These are phyloP conservation scores for Phenacoccus solenopsis DNA, from an alignment of 1,140 invertebrate genomes.

Conservation along the genomic window DNA sequence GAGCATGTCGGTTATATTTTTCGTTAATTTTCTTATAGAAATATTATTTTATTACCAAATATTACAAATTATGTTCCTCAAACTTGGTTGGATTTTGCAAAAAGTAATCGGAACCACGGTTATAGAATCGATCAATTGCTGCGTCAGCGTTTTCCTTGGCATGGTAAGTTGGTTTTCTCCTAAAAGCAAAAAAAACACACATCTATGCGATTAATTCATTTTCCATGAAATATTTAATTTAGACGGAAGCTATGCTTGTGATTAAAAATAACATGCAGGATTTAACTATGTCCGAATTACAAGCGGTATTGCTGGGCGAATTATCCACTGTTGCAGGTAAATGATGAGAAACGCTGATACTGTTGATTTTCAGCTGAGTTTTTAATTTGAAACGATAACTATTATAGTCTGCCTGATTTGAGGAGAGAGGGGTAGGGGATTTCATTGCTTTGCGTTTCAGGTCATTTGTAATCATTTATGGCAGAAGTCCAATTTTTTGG, in stretches of 20 bases:
- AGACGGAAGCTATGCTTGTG: slow-evolving; percentile 82
- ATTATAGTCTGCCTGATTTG: too few species aligned
- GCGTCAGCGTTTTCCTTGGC: slow-evolving; percentile 81
- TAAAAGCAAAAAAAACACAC: too few species aligned
- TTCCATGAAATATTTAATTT: slow-evolving; percentile 29
- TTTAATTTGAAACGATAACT: too few species aligned
- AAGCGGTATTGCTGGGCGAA: slow-evolving; percentile 84
- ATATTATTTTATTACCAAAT: slow-evolving; percentile 76
- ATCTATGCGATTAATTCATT: too few species aligned
- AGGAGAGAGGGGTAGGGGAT: too few species aligned
- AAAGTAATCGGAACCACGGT: slow-evolving; percentile 68
- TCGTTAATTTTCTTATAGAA: slow-evolving; percentile 77
- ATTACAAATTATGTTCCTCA: slow-evolving; percentile 77
- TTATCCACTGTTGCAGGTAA: slow-evolving; percentile 87
- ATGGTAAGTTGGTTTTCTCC: slow-evolving; percentile 56
- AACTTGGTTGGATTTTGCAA: slow-evolving; percentile 63
- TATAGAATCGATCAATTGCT: slow-evolving; percentile 81
- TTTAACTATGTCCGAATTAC: slow-evolving; percentile 80
- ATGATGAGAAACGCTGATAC: too few species aligned
- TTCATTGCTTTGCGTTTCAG: too few species aligned
- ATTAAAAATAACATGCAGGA: slow-evolving; percentile 70
- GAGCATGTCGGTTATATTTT: slow-evolving; percentile 76
- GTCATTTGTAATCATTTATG: too few species aligned
- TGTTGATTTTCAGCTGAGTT: too few species aligned
- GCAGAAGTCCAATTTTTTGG: too few species aligned